Evolutionary conservation across 2,888 invertebrate genomes (phyloP).

Genomic region (Acronicta psi): DNA sequence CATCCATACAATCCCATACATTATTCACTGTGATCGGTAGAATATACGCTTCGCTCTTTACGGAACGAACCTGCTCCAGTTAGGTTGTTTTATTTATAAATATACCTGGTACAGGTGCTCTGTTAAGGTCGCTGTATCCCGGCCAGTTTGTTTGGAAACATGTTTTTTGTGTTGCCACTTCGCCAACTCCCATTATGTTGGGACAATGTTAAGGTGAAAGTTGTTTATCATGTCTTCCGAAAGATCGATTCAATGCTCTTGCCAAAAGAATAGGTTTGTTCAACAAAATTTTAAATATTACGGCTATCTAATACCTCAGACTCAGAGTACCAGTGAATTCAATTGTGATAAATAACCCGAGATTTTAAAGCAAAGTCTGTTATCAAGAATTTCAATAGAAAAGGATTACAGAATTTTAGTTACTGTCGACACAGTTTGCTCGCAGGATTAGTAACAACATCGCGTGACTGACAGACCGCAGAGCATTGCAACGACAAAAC

Average conservation of each 20-base stretch:
- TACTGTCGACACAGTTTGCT: conserved; percentile 41
- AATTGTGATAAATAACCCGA: too few relatives aligned
- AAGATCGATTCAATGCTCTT: conserved; percentile 2
- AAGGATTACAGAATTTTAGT: conserved; percentile 34
- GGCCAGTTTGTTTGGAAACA: conserved; percentile 46
- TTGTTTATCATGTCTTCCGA: conserved; percentile 15
- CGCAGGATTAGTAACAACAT: conserved; percentile 48
- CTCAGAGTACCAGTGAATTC: not conserved
- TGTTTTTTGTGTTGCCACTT: conserved; percentile 44
- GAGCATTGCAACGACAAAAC: conserved; percentile 59
- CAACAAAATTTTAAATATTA: conserved; percentile 23
- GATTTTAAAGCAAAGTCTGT: conserved; percentile 22
- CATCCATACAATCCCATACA: conserved; percentile 28
- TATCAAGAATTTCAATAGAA: conserved; percentile 35
- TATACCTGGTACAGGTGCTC: conserved; percentile 71
- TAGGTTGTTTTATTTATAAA: conserved; percentile 64
- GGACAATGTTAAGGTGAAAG: conserved; percentile 20
- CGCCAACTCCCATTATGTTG: conserved; percentile 21
- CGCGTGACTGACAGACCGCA: conserved; percentile 60
- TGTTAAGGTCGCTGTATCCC: conserved; percentile 63
- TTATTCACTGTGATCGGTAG: conserved; percentile 38
- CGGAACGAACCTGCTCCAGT: conserved; percentile 60
- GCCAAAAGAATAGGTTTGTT: conserved; percentile 10
- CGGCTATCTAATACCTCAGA: not conserved
- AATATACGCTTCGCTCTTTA: conserved; percentile 49